Evolutionary conservation across 2,888 invertebrate species (phyloP), one percentile per base, ranked within the genome.

Genomic region (Acrocera orbiculus): DNA sequence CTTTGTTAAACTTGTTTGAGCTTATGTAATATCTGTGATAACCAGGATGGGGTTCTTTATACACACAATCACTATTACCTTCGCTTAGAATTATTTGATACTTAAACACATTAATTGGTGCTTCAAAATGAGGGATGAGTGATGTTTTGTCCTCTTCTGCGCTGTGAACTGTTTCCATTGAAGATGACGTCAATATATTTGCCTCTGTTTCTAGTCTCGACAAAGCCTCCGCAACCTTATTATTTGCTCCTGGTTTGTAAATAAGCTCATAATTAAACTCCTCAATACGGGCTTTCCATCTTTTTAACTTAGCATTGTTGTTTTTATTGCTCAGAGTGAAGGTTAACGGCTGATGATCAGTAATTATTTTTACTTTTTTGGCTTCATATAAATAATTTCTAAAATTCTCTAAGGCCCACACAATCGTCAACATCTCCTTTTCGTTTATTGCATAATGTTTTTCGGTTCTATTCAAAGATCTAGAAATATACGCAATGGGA

Each of bases 81-180:
- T 31, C 28, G 10, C 16, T 35, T 1, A 42, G 26, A 10, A 42
- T 30, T 22, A 42, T 27, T 23, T 45, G 39, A n/a, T 42, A 40
- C 14, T 27, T 32, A 16, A 40, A 35, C 6, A 37, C 35, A 13
- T 40, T 40, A 5, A 42, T 28, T 4, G 40, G 37, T 4, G 25
- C 38, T 28, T 43, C 39, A 8, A 37, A 29, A 14, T 42, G 43
- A 2, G 40, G 38, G 17, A 44, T 41, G 4, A 43, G 34, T 10
- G 39, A 39, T 7, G 39, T 33, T 15, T 25, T 30, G 23, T 40
- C 40, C 17, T 42, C 36, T 9, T 44, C 36, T 5, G 38, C 40
- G 26, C 38, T 39, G 30, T 41, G 39, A 4, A 32, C 16, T 1
- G 40, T 40, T 16, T 26, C 9, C 8, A 3, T 8, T 6, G 4